These are phyloP conservation scores for Pseudachorutes palmiensis DNA, from an alignment of 1,140 invertebrate genomes.

Conservation along the genomic window DNA sequence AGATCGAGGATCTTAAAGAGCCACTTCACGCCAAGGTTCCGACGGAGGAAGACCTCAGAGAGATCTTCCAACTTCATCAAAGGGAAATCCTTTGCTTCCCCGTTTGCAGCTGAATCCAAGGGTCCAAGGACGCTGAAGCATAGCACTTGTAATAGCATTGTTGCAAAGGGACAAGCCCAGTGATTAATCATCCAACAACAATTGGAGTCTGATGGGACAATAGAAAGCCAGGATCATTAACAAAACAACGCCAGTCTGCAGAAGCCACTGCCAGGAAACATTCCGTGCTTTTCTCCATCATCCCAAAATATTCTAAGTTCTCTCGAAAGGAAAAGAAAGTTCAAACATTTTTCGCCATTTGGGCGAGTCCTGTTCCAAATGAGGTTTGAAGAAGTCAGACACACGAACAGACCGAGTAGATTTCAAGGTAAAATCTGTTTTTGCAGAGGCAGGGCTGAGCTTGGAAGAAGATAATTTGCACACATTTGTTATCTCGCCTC, in stretches of 20 bases:
- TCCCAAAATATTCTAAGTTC: not conserved
- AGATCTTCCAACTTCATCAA: not conserved
- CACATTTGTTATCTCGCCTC: too few relatives aligned
- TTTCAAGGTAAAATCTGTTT: not conserved
- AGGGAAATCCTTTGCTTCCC: not conserved
- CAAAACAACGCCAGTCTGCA: not conserved
- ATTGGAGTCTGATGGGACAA: too few relatives aligned
- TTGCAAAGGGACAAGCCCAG: too few relatives aligned
- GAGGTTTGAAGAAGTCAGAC: not conserved
- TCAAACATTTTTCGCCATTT: not conserved
- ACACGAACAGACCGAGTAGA: not conserved
- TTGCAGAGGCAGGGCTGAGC: not conserved
- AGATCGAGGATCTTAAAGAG: not conserved
- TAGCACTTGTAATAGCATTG: too few relatives aligned
- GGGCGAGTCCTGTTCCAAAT: not conserved
- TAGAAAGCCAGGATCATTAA: not conserved
- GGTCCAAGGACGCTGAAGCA: not conserved
- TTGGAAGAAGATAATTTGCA: not conserved
- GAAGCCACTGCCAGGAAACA: not conserved
- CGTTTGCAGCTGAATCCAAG: too few relatives aligned
- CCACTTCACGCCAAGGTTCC: not conserved
- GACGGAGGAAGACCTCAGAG: not conserved
- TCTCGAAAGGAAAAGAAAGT: not conserved
- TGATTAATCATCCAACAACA: too few relatives aligned
- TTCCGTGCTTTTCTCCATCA: not conserved